Evolutionary conservation across 1,140 invertebrate genomes (phyloP).

Genomic region (Pachypeltis micranthus): DNA sequence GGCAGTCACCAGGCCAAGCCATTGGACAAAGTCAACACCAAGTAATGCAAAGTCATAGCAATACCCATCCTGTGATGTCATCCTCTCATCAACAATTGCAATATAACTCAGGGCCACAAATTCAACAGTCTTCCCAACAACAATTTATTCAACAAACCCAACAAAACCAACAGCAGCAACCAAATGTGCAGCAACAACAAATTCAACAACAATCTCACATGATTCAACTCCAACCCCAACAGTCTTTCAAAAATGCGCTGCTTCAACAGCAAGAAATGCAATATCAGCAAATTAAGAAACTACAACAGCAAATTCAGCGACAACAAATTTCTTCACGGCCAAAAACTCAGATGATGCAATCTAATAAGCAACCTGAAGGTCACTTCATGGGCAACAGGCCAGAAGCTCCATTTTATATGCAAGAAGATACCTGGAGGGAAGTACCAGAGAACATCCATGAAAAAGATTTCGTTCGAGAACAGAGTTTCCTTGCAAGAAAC

Average conservation of each 20-base stretch:
- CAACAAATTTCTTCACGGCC: constrained; percentile 13
- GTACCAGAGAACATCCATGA: constrained; percentile 9
- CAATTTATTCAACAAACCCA: constrained; percentile 20
- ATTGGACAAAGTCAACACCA: too few species aligned
- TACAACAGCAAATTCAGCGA: constrained; percentile 17
- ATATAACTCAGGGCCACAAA: constrained; percentile 24
- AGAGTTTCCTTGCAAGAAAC: neutral
- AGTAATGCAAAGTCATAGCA: neutral
- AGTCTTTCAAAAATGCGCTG: constrained; percentile 19
- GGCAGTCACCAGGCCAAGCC: too few species aligned
- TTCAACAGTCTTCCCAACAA: constrained; percentile 22
- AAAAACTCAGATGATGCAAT: constrained; percentile 14
- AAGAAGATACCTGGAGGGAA: constrained; percentile 17
- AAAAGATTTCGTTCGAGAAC: constrained; percentile 16
- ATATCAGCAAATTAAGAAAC: constrained; percentile 18
- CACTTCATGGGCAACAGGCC: constrained; percentile 3
- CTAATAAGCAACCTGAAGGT: constrained; percentile 12
- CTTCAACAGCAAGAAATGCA: constrained; percentile 16
- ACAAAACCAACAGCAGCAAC: constrained; percentile 19
- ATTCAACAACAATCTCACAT: constrained; percentile 21
- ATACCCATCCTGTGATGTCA: constrained; percentile 16
- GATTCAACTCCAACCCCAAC: constrained; percentile 19
- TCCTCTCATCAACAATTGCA: constrained; percentile 26
- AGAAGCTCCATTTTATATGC: constrained; percentile 13
- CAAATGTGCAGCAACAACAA: constrained; percentile 24